Evolutionary conservation across 1,140 invertebrate species (phyloP).

Genomic region (Tetraneura akinire): DNA sequence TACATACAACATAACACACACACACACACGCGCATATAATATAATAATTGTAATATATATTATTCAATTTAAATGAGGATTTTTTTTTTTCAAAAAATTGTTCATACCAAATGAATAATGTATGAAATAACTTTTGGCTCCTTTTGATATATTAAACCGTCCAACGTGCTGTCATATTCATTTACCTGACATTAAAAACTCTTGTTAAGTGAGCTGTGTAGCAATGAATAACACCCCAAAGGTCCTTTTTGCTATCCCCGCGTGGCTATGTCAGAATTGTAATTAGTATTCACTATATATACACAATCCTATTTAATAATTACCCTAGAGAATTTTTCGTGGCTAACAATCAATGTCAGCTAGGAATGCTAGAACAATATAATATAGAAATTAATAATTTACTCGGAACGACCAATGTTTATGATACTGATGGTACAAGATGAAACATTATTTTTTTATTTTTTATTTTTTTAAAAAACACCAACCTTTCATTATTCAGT

Average conservation of each 20-base stretch:
- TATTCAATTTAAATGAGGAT: not conserved
- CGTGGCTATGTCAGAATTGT: not conserved
- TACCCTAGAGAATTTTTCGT: not conserved
- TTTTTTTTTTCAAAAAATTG: not conserved
- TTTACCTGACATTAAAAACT: constrained; percentile 22
- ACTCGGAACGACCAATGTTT: too few relatives aligned
- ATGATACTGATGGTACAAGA: too few relatives aligned
- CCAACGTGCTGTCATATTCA: constrained; percentile 9
- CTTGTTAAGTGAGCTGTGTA: not conserved
- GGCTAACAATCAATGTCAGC: not conserved
- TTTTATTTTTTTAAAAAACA: too few relatives aligned
- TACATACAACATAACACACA: too few relatives aligned
- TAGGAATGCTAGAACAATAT: not conserved
- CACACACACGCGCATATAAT: too few relatives aligned
- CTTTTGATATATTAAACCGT: not conserved
- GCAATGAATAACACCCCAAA: constrained; percentile 7
- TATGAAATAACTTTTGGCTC: constrained; percentile 1
- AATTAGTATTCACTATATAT: not conserved
- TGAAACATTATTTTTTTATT: too few relatives aligned
- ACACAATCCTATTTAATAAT: not conserved
- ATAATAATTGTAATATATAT: too few relatives aligned
- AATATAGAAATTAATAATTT: not conserved
- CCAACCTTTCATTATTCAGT: too few relatives aligned
- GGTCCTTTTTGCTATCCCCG: not conserved
- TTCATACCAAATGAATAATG: not conserved